Percentiles rank a stretch among this genome's conserved stretches.
These are phyloP conservation scores for Ferdinandea cuprea DNA, from an alignment of 2,888 invertebrate genomes.

Conservation along the genomic window DNA sequence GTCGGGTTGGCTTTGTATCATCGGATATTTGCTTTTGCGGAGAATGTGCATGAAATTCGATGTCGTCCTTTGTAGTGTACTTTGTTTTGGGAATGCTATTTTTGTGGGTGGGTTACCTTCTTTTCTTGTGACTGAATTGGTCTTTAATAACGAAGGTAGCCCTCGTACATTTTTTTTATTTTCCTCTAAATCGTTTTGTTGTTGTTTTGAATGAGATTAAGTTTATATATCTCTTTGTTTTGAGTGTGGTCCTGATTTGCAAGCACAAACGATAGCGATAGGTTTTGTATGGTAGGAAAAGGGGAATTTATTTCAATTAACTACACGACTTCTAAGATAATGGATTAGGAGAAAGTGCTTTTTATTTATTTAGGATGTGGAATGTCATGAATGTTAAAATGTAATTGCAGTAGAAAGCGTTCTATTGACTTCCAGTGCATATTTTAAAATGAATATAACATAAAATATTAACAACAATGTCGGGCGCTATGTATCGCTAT, in stretches of 20 bases:
- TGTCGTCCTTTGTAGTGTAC: slow-evolving; percentile 46
- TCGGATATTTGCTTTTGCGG: slow-evolving; percentile 55
- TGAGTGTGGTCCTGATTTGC: slow-evolving; percentile 45
- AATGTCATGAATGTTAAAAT: slow-evolving; percentile 51
- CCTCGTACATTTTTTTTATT: slow-evolving; percentile 37
- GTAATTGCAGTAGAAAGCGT: slow-evolving; percentile 2
- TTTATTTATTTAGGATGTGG: slow-evolving; percentile 40
- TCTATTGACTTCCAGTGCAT: too few species aligned
- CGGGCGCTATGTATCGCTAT: too few species aligned
- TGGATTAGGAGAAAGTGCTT: slow-evolving; percentile 49
- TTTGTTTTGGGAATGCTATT: slow-evolving; percentile 7
- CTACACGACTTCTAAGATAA: slow-evolving; percentile 28
- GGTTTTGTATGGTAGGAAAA: slow-evolving; percentile 1
- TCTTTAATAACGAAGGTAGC: slow-evolving; percentile 54
- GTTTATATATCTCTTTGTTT: slow-evolving; percentile 62
- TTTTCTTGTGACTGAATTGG: slow-evolving; percentile 42
- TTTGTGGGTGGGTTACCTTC: slow-evolving; percentile 13
- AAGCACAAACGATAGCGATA: slow-evolving; percentile 17
- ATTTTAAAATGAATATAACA: too few species aligned
- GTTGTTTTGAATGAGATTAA: slow-evolving; percentile 44
- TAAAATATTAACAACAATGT: too few species aligned
- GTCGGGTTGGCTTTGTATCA: slow-evolving; percentile 28
- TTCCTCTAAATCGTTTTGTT: too few species aligned
- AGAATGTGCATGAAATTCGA: slow-evolving; percentile 35
- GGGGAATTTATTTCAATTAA: slow-evolving; percentile 38